phyloP scores from a whole-genome alignment of 37 sponge, comb jelly and placozoan species.

The Crambe crambe region DNA sequence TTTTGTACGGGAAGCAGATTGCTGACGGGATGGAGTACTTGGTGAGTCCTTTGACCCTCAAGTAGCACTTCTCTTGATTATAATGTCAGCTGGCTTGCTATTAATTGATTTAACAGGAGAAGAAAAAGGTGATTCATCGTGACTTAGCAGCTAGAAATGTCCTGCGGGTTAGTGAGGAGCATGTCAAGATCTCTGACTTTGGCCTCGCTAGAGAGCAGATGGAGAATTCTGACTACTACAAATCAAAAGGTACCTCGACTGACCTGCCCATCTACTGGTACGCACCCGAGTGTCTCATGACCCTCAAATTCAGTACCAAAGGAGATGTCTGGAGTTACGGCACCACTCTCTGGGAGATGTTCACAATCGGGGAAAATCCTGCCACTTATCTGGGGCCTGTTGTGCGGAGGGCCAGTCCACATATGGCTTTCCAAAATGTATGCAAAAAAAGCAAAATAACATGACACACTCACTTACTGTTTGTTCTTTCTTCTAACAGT shows the following conservation, averaged over 20 bases:
- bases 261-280: constrained; percentile 66
- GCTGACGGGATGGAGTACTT: constrained; percentile 72
- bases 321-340: constrained; percentile 78
- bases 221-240: constrained; percentile 50
- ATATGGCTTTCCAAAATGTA: neutral
- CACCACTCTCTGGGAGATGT: constrained; percentile 68
- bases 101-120: constrained; percentile 24
- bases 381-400: neutral
- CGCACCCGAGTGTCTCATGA: constrained; percentile 65
- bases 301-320: constrained; percentile 38
- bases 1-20: constrained; percentile 47
- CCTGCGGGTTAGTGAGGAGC: constrained; percentile 20
- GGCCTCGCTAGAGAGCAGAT: constrained; percentile 48
- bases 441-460: neutral
- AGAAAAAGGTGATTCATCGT: constrained; percentile 67
- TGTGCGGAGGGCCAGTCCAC: neutral
- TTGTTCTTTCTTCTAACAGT: constrained; percentile 9
- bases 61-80: neutral
- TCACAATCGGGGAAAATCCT: constrained; percentile 50
- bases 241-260: neutral
- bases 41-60: constrained; percentile 21
- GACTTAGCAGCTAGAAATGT: constrained; percentile 78
- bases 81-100: neutral
- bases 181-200: constrained; percentile 78
- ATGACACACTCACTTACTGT: neutral